Evolutionary conservation across 37 sponge, comb jelly and placozoan species (phyloP).

Genomic region (Oscarella lobularis): DNA sequence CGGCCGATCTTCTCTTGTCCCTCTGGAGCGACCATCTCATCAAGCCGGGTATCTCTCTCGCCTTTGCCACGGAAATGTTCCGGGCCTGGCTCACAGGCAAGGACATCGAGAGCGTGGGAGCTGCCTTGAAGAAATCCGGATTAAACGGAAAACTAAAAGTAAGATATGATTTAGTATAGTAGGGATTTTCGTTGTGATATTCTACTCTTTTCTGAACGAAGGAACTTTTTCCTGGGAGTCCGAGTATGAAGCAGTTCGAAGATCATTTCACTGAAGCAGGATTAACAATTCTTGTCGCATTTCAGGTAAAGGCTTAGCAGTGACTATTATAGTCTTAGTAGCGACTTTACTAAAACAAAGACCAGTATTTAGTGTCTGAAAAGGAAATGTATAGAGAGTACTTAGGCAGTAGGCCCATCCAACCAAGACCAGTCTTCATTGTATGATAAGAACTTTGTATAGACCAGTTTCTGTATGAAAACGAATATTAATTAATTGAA

Average conservation of each 20-base stretch:
- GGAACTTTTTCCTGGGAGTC: slow-evolving; percentile 56
- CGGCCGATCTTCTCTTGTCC: slow-evolving; percentile 17
- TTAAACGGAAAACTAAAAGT: slow-evolving; percentile 47
- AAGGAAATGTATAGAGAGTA: too few relatives aligned
- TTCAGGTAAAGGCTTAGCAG: slow-evolving; percentile 9
- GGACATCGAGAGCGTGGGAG: slow-evolving; percentile 48
- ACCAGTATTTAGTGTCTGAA: too few relatives aligned
- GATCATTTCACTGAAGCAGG: slow-evolving; percentile 44
- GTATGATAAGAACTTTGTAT: background rate
- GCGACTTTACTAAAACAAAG: too few relatives aligned
- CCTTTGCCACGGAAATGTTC: slow-evolving; percentile 63
- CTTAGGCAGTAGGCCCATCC: too few relatives aligned
- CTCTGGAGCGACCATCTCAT: slow-evolving; percentile 41
- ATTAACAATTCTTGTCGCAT: slow-evolving; percentile 35
- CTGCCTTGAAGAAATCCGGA: slow-evolving; percentile 37
- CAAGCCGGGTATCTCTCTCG: slow-evolving; percentile 58
- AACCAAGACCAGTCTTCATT: background rate
- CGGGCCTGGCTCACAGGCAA: slow-evolving; percentile 58
- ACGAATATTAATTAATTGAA: too few relatives aligned
- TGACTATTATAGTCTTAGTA: too few relatives aligned
- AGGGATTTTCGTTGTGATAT: background rate
- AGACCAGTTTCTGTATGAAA: slow-evolving; percentile 1
- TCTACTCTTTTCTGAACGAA: slow-evolving; percentile 2
- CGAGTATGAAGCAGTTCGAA: slow-evolving; percentile 43
- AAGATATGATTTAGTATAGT: background rate